Evolutionary conservation across 2,888 invertebrate species (phyloP), one percentile per base, ranked within the genome.

Genomic region (Phaonia tiefii): DNA sequence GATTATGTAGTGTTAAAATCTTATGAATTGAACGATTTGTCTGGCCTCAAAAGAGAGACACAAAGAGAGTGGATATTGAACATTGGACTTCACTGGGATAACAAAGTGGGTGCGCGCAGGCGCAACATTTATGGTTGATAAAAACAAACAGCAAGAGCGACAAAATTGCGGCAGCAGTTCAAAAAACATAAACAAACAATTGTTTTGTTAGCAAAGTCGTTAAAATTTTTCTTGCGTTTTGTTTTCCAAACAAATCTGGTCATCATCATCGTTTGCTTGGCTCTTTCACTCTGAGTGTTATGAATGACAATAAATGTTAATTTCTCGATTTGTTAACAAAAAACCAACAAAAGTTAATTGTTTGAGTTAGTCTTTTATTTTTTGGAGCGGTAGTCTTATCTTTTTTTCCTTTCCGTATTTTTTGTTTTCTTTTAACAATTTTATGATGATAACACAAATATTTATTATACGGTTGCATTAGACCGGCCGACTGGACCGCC

Each of bases 191-290:
- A 80, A 80, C 67, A 75, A 78, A 78, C 78, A 78, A 81, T 72
- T 75, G 81, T 81, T 81, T 81, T 81, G 75, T 81, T 81, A 81
- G 72, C 71, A 78, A 20, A 81, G 77, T 81, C 63, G 67, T 78
- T 81, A 81, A 78, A 81, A 51, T 37, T 67, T 54, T 20, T 56
- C 42, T 77, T 70, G 71, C 73, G 25, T 31, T 22, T 2, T 58
- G 31, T 60, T n/a, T 17, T 17, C 17, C 39, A 3, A 20, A 39
- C 60, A 39, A 37, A 20, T 37, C 39, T 76, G 63, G 74, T 77
- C 78, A 75, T 81, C 74, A 81, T 81, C 78, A 31, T 31, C 31
- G 3, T 31, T 31, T 8, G 31, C 4, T 31, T n/a, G n/a, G n/a
- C n/a, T n/a, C n/a, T 74, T 67, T 75, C 77, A 60, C 77, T 77